These are phyloP conservation scores for Archips xylosteana DNA, from an alignment of 2,888 invertebrate genomes.

Conservation along the genomic window DNA sequence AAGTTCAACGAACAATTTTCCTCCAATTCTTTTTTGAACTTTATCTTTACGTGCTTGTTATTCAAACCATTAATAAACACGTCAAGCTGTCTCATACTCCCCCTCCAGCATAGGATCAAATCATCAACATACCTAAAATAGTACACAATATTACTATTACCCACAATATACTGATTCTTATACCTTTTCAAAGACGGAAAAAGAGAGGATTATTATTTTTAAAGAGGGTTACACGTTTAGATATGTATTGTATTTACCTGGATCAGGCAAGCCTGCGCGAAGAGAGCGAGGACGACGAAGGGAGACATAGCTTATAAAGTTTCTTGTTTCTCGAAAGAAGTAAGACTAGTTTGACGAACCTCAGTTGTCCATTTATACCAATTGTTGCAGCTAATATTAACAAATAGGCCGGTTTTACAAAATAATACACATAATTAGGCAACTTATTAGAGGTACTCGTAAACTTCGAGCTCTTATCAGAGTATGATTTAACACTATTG, in stretches of 20 bases:
- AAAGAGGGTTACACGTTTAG: no score
- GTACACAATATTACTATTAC: no score
- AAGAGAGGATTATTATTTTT: no score
- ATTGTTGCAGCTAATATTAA: neutral
- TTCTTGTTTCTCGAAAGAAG: slow-evolving; percentile 5
- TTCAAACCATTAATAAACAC: no score
- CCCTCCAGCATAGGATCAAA: no score
- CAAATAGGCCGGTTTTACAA: neutral
- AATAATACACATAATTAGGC: neutral
- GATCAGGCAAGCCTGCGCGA: slow-evolving; percentile 24
- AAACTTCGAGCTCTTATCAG: neutral
- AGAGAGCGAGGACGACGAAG: slow-evolving; percentile 11
- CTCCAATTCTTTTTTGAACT: no score
- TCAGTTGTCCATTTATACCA: slow-evolving; percentile 11
- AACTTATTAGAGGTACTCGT: neutral
- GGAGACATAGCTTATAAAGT: slow-evolving; percentile 24
- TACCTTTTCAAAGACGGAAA: no score
- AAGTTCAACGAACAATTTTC: no score
- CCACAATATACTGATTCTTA: no score
- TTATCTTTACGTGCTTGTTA: no score
- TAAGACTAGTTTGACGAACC: slow-evolving; percentile 1
- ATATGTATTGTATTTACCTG: slow-evolving; percentile 25
- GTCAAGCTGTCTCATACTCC: no score
- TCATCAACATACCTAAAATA: no score
- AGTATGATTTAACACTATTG: neutral